These are phyloP conservation scores for Oreochromis grahami DNA, from an alignment of 2,797 vertebrate species.

Conservation along the genomic window DNA sequence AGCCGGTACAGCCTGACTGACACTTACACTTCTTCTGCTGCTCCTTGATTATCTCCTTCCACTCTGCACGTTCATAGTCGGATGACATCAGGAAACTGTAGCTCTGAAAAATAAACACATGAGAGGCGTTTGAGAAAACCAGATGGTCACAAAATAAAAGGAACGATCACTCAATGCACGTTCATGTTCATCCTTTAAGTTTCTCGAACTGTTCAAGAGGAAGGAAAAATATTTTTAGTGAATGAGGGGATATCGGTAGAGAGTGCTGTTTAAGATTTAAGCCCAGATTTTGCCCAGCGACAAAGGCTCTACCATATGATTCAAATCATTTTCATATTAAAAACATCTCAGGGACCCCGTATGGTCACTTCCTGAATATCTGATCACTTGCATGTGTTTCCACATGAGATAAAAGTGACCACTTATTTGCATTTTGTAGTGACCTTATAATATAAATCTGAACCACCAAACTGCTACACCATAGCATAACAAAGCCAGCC, in stretches of 20 bases:
- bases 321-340: background rate
- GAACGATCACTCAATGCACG: background rate
- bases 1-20: background rate
- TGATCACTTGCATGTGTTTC: background rate
- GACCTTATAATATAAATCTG: background rate
- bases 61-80: constrained; percentile 95
- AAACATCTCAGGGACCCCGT: background rate
- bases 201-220: background rate
- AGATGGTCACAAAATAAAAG: background rate
- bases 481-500: background rate
- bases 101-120: constrained; percentile 71
- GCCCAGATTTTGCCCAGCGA: background rate
- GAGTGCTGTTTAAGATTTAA: background rate
- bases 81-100: constrained; percentile 95
- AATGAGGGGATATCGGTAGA: background rate
- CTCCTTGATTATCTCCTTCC: constrained; percentile 92
- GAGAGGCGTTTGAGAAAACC: background rate
- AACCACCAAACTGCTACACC: background rate
- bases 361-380: background rate
- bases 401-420: background rate
- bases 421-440: background rate
- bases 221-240: background rate
- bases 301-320: background rate
- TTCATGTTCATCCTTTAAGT: background rate
- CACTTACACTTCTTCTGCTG: constrained; percentile 97